These are phyloP conservation scores for Melanotaenia boesemani DNA, from an alignment of 2,797 vertebrate genomes.

Conservation along the genomic window DNA sequence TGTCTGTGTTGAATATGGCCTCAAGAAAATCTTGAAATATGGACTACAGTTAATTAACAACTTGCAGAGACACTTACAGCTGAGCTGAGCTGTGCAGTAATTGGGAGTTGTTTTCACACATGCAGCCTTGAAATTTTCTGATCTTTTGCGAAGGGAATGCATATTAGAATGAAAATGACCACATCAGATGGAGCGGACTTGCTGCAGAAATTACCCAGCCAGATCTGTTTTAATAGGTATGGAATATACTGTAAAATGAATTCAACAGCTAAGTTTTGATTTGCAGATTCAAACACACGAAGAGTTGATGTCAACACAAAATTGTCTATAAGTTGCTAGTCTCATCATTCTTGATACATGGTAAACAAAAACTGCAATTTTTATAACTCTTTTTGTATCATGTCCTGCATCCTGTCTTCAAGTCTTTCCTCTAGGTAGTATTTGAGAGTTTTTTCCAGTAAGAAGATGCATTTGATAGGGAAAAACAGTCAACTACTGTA, in stretches of 20 bases:
- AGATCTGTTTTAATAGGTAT: neutral
- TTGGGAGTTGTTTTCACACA: neutral
- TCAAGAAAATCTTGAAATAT: slow-evolving; percentile 25
- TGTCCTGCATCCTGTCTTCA: neutral
- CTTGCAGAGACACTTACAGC: slow-evolving; percentile 9
- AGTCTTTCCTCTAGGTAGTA: neutral
- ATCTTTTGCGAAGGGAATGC: neutral
- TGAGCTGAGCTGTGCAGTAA: neutral
- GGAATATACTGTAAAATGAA: neutral
- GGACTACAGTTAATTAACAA: neutral
- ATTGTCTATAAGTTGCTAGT: neutral
- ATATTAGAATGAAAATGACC: neutral
- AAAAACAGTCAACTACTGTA: neutral
- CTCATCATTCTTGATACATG: neutral
- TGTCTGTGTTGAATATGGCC: neutral
- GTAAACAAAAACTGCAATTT: neutral
- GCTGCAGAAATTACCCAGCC: neutral
- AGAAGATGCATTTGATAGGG: neutral
- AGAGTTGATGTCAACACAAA: neutral
- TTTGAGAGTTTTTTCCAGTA: neutral
- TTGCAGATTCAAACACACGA: neutral
- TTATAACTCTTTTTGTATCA: neutral
- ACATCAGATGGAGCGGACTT: neutral
- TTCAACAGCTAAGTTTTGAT: neutral
- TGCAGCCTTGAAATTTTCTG: neutral